These are phyloP conservation scores for Liasis olivaceus DNA, from an alignment of 2,797 vertebrate species.

Conservation along the genomic window DNA sequence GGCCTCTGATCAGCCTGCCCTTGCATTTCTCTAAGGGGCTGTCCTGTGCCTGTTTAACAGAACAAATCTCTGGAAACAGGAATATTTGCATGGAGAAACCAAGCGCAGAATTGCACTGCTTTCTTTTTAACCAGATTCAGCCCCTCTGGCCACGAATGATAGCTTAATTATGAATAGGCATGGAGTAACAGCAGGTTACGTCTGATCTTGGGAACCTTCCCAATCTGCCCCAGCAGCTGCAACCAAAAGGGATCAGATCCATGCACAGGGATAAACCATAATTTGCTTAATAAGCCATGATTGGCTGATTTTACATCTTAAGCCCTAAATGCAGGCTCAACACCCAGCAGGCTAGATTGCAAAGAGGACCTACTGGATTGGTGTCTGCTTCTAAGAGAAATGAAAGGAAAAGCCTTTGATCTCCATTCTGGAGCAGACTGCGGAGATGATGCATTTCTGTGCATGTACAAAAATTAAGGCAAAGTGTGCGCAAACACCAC, in stretches of 20 bases:
- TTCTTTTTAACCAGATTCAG: background rate
- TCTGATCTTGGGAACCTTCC: background rate
- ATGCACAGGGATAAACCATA: background rate
- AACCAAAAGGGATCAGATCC: background rate
- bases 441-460: no score
- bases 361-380: no score
- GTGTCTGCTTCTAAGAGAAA: no score
- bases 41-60: background rate
- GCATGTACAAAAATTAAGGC: no score
- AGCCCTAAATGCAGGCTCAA: background rate
- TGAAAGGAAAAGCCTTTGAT: no score
- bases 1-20: background rate
- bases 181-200: background rate
- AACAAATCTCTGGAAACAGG: background rate
- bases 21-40: background rate
- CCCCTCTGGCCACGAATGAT: background rate
- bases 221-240: background rate
- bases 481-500: no score
- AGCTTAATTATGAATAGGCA: background rate
- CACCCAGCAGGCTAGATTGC: no score
- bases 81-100: background rate
- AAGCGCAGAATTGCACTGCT: background rate
- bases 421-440: no score
- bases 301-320: background rate
- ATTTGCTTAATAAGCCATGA: background rate